These are phyloP conservation scores for Trachymyrmex cornetzi DNA, from an alignment of 1,140 invertebrate genomes.

Conservation along the genomic window DNA sequence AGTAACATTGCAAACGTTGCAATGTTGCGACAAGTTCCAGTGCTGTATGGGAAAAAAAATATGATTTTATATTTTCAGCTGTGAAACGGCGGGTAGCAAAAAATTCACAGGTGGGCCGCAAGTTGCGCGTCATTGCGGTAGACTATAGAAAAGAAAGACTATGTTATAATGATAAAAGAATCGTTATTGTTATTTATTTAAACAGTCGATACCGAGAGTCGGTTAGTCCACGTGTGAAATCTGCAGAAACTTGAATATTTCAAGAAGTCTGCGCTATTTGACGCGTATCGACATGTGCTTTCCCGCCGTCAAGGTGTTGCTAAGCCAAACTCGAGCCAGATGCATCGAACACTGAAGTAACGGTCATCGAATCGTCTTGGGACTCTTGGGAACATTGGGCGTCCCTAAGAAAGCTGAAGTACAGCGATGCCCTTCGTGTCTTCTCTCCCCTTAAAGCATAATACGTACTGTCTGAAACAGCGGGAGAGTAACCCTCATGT, in stretches of 20 bases:
- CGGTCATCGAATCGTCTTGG: background rate
- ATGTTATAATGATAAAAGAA: background rate
- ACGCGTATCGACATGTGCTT: background rate
- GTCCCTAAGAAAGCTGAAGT: background rate
- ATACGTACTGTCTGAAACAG: background rate
- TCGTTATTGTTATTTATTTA: slow-evolving; percentile 12
- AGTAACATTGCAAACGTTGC: no score
- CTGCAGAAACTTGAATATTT: background rate
- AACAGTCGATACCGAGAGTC: background rate
- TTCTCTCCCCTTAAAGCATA: background rate
- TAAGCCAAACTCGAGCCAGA: slow-evolving; percentile 13
- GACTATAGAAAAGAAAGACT: background rate
- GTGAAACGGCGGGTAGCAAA: no score
- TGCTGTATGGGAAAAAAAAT: no score
- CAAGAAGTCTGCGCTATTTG: background rate
- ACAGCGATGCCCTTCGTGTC: background rate
- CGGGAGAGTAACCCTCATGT: background rate
- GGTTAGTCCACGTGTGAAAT: background rate
- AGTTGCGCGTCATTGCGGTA: no score
- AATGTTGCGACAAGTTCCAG: no score
- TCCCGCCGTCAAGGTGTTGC: slow-evolving; percentile 17
- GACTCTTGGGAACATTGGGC: no score
- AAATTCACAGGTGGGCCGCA: no score
- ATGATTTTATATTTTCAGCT: no score
- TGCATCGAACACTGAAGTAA: background rate